Evolutionary conservation across 2,888 invertebrate genomes (phyloP).

Genomic region (Cecidostiba fungosa): DNA sequence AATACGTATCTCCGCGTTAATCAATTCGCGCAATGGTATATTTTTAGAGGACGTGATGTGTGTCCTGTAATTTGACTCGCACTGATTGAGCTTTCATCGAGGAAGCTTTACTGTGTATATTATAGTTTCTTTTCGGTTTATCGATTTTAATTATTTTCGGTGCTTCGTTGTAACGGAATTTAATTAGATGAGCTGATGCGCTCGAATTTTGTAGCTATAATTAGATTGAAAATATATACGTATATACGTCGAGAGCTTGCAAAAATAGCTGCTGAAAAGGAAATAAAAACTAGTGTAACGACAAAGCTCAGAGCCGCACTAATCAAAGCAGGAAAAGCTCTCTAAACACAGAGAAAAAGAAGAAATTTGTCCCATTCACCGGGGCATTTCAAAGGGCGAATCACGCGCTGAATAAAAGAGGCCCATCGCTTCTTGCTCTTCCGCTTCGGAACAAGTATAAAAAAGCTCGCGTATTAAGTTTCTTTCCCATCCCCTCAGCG

Average conservation of each 20-base stretch:
- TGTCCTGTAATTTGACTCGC: neutral
- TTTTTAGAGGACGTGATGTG: neutral
- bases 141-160: neutral
- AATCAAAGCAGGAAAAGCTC: neutral
- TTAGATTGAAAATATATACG: no score
- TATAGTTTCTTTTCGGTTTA: neutral
- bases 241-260: neutral
- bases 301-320: neutral
- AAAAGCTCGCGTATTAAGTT: neutral
- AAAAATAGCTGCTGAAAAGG: neutral
- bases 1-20: neutral
- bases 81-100: neutral
- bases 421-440: neutral
- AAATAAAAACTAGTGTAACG: no score
- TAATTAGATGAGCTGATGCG: neutral
- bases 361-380: constrained; percentile 23
- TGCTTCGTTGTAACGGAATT: neutral
- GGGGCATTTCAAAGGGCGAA: neutral
- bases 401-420: neutral
- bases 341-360: neutral
- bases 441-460: neutral
- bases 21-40: neutral
- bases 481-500: neutral
- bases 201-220: neutral
- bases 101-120: neutral